Conservation (phyloP, 2,113 vertebrate genomes). For the Sprattus sprattus region DNA sequence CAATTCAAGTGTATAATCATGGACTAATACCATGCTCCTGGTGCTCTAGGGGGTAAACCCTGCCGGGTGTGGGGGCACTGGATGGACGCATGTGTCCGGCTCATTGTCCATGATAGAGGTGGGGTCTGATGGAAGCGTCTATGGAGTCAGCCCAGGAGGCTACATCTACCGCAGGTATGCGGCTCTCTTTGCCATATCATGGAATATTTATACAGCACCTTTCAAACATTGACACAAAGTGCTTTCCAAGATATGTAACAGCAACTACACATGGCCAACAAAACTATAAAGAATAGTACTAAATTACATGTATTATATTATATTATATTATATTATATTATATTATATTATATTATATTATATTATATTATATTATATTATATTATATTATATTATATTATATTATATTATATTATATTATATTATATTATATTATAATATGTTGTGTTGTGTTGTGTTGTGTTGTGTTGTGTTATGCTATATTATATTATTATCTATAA, state of each 20-base stretch:
- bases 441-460: background rate
- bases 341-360: background rate
- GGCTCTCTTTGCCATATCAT: background rate
- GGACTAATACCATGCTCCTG: background rate
- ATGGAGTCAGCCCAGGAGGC: background rate
- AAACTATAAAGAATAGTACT: background rate
- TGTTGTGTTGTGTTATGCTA: background rate
- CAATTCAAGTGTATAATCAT: background rate
- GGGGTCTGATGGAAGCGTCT: conserved; percentile 38
- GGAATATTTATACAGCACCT: background rate
- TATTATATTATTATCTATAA: background rate
- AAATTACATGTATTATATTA: too few relatives aligned
- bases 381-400: background rate
- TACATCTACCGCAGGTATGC: conserved; percentile 37
- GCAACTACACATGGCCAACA: too few relatives aligned
- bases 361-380: background rate
- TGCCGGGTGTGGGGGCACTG: background rate
- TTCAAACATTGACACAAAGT: too few relatives aligned
- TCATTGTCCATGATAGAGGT: conserved; percentile 34
- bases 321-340: background rate
- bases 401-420: background rate
- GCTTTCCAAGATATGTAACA: too few relatives aligned
- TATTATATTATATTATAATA: too few relatives aligned
- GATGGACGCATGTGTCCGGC: background rate
- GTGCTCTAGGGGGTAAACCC: background rate